These are phyloP conservation scores for Harlomillsia oculata DNA, from an alignment of 1,140 invertebrate species.

Conservation along the genomic window DNA sequence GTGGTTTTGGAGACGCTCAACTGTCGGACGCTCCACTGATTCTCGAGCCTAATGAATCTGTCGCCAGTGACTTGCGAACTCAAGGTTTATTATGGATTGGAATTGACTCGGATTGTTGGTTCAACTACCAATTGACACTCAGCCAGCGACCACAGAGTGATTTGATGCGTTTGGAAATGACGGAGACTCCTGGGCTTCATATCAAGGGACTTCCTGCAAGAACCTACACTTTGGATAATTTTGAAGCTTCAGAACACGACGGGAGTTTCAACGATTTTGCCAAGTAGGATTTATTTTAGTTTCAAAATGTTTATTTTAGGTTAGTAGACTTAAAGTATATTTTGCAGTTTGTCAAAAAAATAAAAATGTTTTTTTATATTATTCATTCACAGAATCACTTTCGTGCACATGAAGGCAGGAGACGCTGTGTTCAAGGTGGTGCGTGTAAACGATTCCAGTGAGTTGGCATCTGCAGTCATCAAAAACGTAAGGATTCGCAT, in stretches of 20 bases:
- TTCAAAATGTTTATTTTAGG: no score
- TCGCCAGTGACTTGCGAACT: slow-evolving; percentile 9
- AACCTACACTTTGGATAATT: slow-evolving; percentile 29
- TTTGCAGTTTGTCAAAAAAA: not conserved
- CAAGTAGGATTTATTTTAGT: slow-evolving; percentile 24
- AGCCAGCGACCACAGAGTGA: slow-evolving; percentile 31
- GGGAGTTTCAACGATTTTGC: slow-evolving; percentile 29
- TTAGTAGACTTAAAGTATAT: not conserved
- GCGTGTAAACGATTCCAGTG: slow-evolving; percentile 31
- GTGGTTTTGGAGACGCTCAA: slow-evolving; percentile 32
- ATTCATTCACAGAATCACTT: slow-evolving; percentile 44
- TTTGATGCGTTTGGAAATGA: slow-evolving; percentile 33
- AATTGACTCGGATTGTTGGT: slow-evolving; percentile 64
- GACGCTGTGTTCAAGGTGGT: slow-evolving; percentile 45
- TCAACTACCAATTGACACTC: slow-evolving; percentile 66
- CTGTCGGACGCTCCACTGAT: slow-evolving; percentile 28
- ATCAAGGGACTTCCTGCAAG: slow-evolving; percentile 29
- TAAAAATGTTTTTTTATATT: slow-evolving; percentile 2
- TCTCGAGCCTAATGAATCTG: slow-evolving; percentile 16
- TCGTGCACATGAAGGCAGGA: slow-evolving; percentile 50
- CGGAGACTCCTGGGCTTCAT: slow-evolving; percentile 34
- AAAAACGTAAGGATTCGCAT: slow-evolving; percentile 27
- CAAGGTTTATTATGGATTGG: slow-evolving; percentile 71
- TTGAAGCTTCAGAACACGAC: slow-evolving; percentile 32
- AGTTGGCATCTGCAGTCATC: slow-evolving; percentile 28